Conservation (phyloP, 37 sponge, comb jelly and placozoan species). For the Diacarnus erythraeanus region DNA sequence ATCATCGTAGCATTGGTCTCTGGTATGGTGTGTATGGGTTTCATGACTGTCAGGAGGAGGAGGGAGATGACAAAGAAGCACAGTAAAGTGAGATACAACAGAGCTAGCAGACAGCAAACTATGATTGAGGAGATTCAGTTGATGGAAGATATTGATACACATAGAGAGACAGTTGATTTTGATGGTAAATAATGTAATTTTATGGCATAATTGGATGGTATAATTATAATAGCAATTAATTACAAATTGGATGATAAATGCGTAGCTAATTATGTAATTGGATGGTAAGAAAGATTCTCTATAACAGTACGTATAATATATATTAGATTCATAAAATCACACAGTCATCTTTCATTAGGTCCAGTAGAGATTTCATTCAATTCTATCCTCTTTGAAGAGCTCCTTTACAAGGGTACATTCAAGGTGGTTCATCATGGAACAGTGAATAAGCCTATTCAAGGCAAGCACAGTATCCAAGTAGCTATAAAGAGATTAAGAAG, state of each 20-base stretch:
- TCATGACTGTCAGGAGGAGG: neutral
- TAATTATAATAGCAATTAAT: neutral
- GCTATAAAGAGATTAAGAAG: slow-evolving; percentile 71
- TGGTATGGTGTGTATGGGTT: neutral
- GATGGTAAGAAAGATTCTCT: too few relatives aligned
- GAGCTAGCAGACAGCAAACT: neutral
- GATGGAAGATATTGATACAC: slow-evolving; percentile 17
- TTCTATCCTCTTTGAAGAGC: slow-evolving; percentile 61
- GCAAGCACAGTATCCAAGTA: slow-evolving; percentile 7
- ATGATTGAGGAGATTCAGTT: neutral
- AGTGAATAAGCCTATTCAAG: slow-evolving; percentile 22
- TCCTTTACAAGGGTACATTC: slow-evolving; percentile 64
- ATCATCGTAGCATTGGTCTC: slow-evolving; percentile 1
- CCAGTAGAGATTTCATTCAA: slow-evolving; percentile 26
- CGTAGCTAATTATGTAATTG: too few relatives aligned
- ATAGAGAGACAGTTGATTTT: slow-evolving; percentile 16
- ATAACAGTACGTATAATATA: too few relatives aligned
- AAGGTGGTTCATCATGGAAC: slow-evolving; percentile 63
- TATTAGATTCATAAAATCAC: neutral
- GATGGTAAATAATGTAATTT: neutral
- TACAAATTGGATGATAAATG: too few relatives aligned
- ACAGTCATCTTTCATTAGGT: neutral
- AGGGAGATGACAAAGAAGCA: slow-evolving; percentile 1
- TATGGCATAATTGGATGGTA: neutral
- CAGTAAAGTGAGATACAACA: neutral